Percentiles rank a stretch among this genome's conserved stretches.
These are phyloP conservation scores for Emys orbicularis DNA, from an alignment of 2,797 vertebrate species.

Conservation along the genomic window DNA sequence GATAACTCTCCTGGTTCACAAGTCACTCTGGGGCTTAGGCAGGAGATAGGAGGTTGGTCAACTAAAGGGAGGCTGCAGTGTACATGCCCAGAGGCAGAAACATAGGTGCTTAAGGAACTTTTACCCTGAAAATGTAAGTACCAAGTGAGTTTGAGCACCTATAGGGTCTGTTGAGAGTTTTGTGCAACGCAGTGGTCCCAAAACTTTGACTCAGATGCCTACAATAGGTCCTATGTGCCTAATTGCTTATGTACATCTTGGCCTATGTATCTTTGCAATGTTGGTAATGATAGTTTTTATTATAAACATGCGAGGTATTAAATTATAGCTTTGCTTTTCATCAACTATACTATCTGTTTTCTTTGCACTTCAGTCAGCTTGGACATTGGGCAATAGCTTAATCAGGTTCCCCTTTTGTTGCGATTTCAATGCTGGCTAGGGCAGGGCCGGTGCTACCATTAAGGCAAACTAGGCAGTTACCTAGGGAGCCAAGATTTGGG, in stretches of 20 bases:
- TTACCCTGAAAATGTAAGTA: background rate
- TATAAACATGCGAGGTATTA: background rate
- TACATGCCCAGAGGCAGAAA: background rate
- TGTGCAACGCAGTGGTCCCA: background rate
- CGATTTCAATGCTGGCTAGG: background rate
- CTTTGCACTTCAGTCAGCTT: background rate
- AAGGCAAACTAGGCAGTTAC: too few relatives aligned
- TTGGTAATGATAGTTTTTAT: background rate
- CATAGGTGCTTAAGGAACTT: background rate
- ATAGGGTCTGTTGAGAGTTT: background rate
- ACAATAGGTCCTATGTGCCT: background rate
- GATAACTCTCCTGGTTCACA: background rate
- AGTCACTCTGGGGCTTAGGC: background rate
- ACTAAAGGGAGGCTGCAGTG: background rate
- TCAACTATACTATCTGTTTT: background rate
- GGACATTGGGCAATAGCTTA: background rate
- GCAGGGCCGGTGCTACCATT: background rate
- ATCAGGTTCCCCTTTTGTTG: background rate
- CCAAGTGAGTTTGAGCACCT: background rate
- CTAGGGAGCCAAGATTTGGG: too few relatives aligned
- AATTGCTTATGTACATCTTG: background rate
- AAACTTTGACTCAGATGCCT: background rate
- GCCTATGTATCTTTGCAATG: background rate
- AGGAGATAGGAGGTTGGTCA: background rate
- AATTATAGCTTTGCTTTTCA: background rate